These are phyloP conservation scores for Heteromyza rotundicornis DNA, from an alignment of 2,888 invertebrate genomes.

Conservation along the genomic window DNA sequence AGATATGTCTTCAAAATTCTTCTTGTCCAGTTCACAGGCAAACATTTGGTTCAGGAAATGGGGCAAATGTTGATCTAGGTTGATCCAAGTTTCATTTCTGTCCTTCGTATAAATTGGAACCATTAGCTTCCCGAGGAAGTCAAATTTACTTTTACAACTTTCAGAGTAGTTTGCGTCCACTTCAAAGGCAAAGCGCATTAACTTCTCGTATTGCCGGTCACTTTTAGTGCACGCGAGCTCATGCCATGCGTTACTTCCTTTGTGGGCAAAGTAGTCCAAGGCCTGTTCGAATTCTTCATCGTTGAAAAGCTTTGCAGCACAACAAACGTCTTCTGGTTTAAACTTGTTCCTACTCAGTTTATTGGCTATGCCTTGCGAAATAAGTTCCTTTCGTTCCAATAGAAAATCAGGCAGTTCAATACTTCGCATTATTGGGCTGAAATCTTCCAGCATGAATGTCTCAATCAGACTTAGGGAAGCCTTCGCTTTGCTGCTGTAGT, in stretches of 20 bases:
- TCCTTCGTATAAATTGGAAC: not conserved
- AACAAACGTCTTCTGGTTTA: no score
- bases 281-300: constrained; percentile 5
- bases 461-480: not conserved
- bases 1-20: no score
- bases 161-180: not conserved
- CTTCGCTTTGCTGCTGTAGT: not conserved
- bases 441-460: no score
- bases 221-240: not conserved
- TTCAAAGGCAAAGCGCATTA: not conserved
- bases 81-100: not conserved
- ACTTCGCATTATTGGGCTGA: no score
- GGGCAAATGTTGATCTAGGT: not conserved
- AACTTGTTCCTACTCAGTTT: not conserved
- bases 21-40: no score
- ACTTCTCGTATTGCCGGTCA: not conserved
- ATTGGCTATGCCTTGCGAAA: not conserved
- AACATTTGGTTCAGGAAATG: no score
- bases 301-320: not conserved
- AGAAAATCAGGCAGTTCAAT: not conserved
- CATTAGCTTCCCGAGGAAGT: not conserved
- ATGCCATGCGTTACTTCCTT: not conserved
- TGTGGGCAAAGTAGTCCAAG: not conserved
- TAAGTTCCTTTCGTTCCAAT: not conserved
- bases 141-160: not conserved